Evolutionary conservation across 2,888 invertebrate genomes (phyloP), one percentile per base, ranked within the genome.

Genomic region (Cantharis lateralis): DNA sequence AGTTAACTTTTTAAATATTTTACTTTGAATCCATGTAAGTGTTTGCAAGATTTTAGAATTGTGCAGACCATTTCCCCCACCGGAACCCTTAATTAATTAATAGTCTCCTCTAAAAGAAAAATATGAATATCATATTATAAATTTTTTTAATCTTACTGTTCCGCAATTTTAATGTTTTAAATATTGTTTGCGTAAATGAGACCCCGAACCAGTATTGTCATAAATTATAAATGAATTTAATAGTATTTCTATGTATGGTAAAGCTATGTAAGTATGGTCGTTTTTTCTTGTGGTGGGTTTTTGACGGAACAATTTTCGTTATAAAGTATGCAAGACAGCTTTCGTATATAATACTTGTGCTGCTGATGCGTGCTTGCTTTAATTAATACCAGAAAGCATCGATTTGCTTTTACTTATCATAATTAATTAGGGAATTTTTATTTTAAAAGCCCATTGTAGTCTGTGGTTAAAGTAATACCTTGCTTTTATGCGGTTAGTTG

Each of bases 391-490:
- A 78, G 81, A 80, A 80, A 83, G 86, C 84, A 86, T 87, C 85
- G 85, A 86, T 87, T 86, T 86, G 86, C 84, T 86, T 86, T 85
- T 84, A 83, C 84, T 87, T 87, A 87, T 86, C 87, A 87, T 87
- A 87, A 86, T 86, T 87, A 87, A 87, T 86, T 86, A 86, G 84
- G 77, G 77, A 80, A 84, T 86, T 85, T 86, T 85, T 81, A 76
- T 80, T 80, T 81, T 80, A 82, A 81, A 80, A 80, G 79, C 83
- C 83, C 78, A 80, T 81, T 81, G 82, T 81, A 74, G 80, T 80
- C 80, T 80, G 80, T 75, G 73, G 20, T 48, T 69, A 24, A 69
- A 63, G 70, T 62, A 62, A 64, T 64, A 18, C 64, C 32, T 20
- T 18, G 64, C 20, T 20, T 64, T 20, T 64, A 20, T 64, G 20